Base-by-base conservation (phyloP, 2,113 vertebrate genomes). In the Lophius piscatorius region DNA sequence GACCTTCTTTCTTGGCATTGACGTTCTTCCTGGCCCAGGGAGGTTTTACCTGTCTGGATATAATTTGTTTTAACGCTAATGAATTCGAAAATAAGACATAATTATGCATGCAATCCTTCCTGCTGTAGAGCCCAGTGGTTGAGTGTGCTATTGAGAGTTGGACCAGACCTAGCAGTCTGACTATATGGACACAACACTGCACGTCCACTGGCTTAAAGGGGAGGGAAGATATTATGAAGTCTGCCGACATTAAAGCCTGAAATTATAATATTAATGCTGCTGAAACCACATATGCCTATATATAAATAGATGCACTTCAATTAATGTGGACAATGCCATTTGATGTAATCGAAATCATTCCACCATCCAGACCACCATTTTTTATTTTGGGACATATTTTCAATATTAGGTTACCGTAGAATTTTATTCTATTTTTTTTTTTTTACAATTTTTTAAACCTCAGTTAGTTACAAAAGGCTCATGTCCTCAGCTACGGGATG, bases 1-100 rank as follows among this genome's bases (percentile, higher is more conserved):
- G 75, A 87, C 87, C 78, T 78, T 61, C 47, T 69, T 64, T 83
- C 77, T 82, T 40, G 44, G 62, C 81, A 76, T 78, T 72, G 68
- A 65, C 68, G 81, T 57, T 31, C 34, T 24, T 66, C 28, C 52
- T 73, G 18, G 70, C 28, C 47, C n/a, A n/a, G n/a, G n/a, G n/a
- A n/a, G 28, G n/a, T 65, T 61, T 54, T 3, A 26, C 47, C 12
- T 34, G 39, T 40, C 9, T 20, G 33, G 31, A 47, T 34, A 63
- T 45, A 80, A 86, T 89, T 54, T 9, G 20, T 31, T 39, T 57
- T 1, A 8, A n/a, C 40, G n/a, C 5, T 12, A 6, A 60, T 23
- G 1, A 23, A 18, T 1, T 21, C 34, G 38, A 50, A 33, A 52
- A 5, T 31, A 26, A 76, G 52, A 42, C 45, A 70, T 23, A 9